Base-by-base conservation (phyloP, 2,797 vertebrate species). In the Crypturellus tataupa region DNA sequence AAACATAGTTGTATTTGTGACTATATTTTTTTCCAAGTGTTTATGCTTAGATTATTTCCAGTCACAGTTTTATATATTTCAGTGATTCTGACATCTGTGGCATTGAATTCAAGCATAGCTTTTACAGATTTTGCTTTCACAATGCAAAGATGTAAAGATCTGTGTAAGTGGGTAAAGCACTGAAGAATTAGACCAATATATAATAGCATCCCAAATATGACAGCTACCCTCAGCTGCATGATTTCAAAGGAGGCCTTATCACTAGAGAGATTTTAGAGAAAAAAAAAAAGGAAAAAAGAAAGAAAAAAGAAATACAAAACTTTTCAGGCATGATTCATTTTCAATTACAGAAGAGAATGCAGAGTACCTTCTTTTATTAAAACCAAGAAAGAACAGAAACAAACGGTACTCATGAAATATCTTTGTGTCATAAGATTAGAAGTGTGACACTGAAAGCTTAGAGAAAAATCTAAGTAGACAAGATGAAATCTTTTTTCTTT, bases 381-480 rank as follows among this genome's bases (percentile, higher is more conserved):
- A 91, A 85, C 90, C 75, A 90, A 76, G 85, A 72, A 58, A 65
- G 80, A 80, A 82, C 42, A 71, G 9, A 92, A 91, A 93, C 69
- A 95, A 93, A 94, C 72, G 21, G 19, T 82, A 90, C 93, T 96
- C 91, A n/a, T 70, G 15, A 89, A 91, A 81, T 76, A 49, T 86
- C 51, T 69, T 72, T 10, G 8, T 91, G 60, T 94, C 90, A 73
- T 88, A 80, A 40, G 78, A 93, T 87, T 71, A 87, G 44, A 89
- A 71, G 40, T 58, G 12, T 80, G 44, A 84, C 70, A 72, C 58
- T 90, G 90, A 96, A 94, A 91, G 44, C 80, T 85, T 75, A 91
- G 71, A 82, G n/a, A 88, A 96, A 91, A 89, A 87, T 92, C 62
- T 91, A 91, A 93, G 77, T 80, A 80, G 86, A 53, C 69, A 90